Base-by-base conservation (phyloP, 1,140 invertebrate species). In the Plutomurus gul region DNA sequence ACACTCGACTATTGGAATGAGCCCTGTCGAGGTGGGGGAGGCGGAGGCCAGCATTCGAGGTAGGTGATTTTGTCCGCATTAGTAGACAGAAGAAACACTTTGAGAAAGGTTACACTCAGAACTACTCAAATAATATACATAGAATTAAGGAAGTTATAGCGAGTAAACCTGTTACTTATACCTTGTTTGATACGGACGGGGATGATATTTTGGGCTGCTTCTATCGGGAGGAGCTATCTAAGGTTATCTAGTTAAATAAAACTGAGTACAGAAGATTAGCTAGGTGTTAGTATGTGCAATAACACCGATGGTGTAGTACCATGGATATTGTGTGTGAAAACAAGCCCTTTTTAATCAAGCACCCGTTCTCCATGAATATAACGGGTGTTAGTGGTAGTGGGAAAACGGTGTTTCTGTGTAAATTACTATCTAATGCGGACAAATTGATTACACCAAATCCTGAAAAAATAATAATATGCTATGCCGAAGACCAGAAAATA, bases 41-140 rank as follows among this genome's bases (percentile, higher is more conserved):
- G 18, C 1, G 18, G 8, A 39, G 18, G 27, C 10, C n/a, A 6
- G 36, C 43, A 40, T 60, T 79, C 43, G 39, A 37, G 13, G 25
- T 79, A 20, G 6, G 25, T 40, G 71, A 73, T 30, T n/a, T 27
- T 1, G 77, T 79, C 4, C 13, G 46, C 6, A 56, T 79, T 40
- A 39, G 16, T 30, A 18, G 13, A 13, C 6, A 1, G 2, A 79
- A 79, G 18, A 74, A 72, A 22, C 13, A 33, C 0, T 79, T 79
- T 75, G 77, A 51, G n/a, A 79, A 79, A 60, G 71, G 40, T 13
- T 36, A 30, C 16, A 72, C 20, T 13, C 3, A 47, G 10, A 70
- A 20, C 13, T 73, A 25, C 25, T 74, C 30, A 5, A 51, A 39
- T 10, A 47, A 73, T 39, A 16, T 30, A 1, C 75, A 56, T 43